Evolutionary conservation across 2,113 vertebrate genomes (phyloP), one percentile per base, ranked within the genome.

Genomic region (Psophia crepitans): DNA sequence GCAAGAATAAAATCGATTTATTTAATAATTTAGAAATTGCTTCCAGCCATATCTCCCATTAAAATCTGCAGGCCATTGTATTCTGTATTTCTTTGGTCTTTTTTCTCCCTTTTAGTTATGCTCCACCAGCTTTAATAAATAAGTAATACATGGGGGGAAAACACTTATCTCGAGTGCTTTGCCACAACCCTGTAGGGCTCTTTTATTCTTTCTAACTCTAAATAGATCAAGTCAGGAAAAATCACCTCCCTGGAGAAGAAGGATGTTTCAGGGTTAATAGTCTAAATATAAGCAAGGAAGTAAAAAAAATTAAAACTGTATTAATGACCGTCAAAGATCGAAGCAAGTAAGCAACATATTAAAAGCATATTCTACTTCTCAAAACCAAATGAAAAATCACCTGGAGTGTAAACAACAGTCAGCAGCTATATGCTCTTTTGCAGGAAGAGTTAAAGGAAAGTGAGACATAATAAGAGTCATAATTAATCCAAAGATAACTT

Each of bases 1-100:
- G 91, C 74, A 91, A 97, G 97, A 98, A 97, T 88, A 96, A 97
- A 97, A 98, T 98, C 56, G 87, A 98, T 98, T 98, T 97, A 98
- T 97, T 98, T 98, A 98, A 98, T 98, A 98, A 98, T 98, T 98
- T 98, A 98, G 96, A 97, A 98, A 98, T 98, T 94, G 98, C 98
- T 98, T 97, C 97, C 95, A 98, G 98, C 97, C 96, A 97, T 98
- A 96, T 98, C 96, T 97, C 96, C 98, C 98, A 98, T 98, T 98
- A 98, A 98, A 98, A 98, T 98, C 97, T 90, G 96, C 97, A 97
- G 97, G 87, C 98, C 98, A 98, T 98, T 98, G 98, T 98, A 98
- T 98, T 98, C 97, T 97, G 90, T 92, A 86, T 97, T 98, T 98
- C 96, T 96, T 96, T 51, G 57, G 95, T 95, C 95, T 97, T 97